Conservation (phyloP, 2,113 vertebrate species). For the Tragelaphus scriptus region DNA sequence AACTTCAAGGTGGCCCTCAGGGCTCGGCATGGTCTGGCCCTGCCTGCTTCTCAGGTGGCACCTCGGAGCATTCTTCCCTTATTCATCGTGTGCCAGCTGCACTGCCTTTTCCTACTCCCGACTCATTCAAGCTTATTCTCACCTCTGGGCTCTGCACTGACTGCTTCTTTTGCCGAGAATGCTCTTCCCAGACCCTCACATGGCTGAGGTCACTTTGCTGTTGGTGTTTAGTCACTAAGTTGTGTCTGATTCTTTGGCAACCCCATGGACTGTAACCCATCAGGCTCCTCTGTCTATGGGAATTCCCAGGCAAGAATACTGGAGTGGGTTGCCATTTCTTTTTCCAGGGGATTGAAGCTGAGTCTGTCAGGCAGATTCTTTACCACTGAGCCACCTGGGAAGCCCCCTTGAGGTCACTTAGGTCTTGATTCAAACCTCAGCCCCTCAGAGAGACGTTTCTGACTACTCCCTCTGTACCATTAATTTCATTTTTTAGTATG, state of each 20-base stretch:
- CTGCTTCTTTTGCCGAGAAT: background rate
- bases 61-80: fast-evolving
- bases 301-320: background rate
- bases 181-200: background rate
- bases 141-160: background rate
- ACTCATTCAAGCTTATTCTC: background rate
- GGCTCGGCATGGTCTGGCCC: too few species aligned
- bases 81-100: fast-evolving
- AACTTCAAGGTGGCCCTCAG: background rate
- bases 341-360: background rate
- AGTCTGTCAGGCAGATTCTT: background rate
- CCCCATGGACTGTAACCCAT: background rate
- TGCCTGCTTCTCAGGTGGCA: background rate
- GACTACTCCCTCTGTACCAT: background rate
- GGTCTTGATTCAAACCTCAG: background rate
- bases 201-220: background rate
- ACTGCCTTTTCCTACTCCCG: background rate
- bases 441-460: background rate
- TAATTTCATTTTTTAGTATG: background rate
- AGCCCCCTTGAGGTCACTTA: background rate
- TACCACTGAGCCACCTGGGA: background rate
- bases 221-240: background rate
- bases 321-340: background rate
- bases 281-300: background rate
- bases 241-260: background rate